phyloP scores from a whole-genome alignment of 2,113 vertebrate genomes.

The Toxotes chatareus region DNA sequence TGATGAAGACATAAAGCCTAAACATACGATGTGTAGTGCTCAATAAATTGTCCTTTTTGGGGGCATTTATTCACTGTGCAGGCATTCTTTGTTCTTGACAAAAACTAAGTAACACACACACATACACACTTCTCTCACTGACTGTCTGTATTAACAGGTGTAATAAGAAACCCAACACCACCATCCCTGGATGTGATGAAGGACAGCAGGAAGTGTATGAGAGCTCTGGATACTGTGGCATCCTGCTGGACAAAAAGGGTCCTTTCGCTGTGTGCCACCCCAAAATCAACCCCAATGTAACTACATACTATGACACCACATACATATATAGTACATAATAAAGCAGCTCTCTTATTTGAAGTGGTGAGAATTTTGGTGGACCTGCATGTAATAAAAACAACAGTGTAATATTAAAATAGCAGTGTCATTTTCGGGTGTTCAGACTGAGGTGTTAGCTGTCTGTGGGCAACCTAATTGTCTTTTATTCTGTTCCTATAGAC shows the following conservation, averaged over 20 bases:
- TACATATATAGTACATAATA: not conserved
- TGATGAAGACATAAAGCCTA: too few species aligned
- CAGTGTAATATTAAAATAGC: too few species aligned
- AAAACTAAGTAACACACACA: not conserved
- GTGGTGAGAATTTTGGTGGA: not conserved
- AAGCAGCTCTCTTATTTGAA: not conserved
- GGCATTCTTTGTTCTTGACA: not conserved
- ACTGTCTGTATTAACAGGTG: slow-evolving; percentile 71
- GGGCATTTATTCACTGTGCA: not conserved
- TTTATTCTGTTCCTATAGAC: not conserved
- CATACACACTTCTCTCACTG: not conserved
- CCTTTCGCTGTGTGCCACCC: slow-evolving; percentile 74
- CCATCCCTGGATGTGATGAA: slow-evolving; percentile 75
- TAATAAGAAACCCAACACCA: slow-evolving; percentile 74
- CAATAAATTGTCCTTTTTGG: not conserved
- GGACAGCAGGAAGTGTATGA: slow-evolving; percentile 78
- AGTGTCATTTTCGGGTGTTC: too few species aligned
- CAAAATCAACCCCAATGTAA: slow-evolving; percentile 80
- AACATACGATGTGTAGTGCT: not conserved
- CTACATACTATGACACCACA: not conserved
- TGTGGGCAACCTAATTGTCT: not conserved
- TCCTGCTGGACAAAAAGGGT: slow-evolving; percentile 74
- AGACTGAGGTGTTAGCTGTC: too few species aligned
- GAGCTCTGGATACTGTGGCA: slow-evolving; percentile 80
- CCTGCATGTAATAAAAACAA: too few species aligned